Evolutionary conservation across 2,888 invertebrate genomes (phyloP), one percentile per base, ranked within the genome.

Genomic region (Melanchra persicariae): DNA sequence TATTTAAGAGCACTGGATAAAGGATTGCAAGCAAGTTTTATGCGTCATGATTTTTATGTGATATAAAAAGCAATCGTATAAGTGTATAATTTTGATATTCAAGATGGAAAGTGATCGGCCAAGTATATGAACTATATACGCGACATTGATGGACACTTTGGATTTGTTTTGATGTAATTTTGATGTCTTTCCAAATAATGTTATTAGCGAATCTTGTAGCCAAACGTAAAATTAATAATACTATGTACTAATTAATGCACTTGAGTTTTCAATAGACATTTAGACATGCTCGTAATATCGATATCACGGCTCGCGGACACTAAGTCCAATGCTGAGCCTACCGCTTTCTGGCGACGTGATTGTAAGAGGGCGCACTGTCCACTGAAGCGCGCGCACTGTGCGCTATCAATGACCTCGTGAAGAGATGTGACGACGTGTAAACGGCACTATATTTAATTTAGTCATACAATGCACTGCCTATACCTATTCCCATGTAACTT

Each of bases 211-310:
- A 80, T 81, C 74, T 68, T 65, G 81, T 77, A 84, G 86, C 85
- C 84, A 68, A 49, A 76, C 49, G 64, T 82, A 74, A 77, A 72
- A 78, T 71, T 76, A 74, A 79, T 80, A 66, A 76, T 76, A 83
- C 54, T 79, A 83, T 86, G 81, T 88, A 88, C 74, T 87, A 85
- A n/a, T n/a, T n/a, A n/a, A 87, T 87, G 89, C 85, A 84, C 77
- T 84, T 78, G 88, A 88, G 89, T 89, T 90, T 90, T 89, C 89
- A 87, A 87, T 87, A 86, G 81, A 78, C 68, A 79, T 72, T 81
- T 83, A 83, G 83, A 77, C 77, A 78, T 77, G 81, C 79, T 84
- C 79, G 67, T 75, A 62, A 74, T 85, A 83, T 73, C 65, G 61
- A 74, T 72, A 81, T 77, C 70, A 74, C 65, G 78, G 80, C 84